Evolutionary conservation across 2,797 vertebrate species (phyloP).

Genomic region (Silurus aristotelis): DNA sequence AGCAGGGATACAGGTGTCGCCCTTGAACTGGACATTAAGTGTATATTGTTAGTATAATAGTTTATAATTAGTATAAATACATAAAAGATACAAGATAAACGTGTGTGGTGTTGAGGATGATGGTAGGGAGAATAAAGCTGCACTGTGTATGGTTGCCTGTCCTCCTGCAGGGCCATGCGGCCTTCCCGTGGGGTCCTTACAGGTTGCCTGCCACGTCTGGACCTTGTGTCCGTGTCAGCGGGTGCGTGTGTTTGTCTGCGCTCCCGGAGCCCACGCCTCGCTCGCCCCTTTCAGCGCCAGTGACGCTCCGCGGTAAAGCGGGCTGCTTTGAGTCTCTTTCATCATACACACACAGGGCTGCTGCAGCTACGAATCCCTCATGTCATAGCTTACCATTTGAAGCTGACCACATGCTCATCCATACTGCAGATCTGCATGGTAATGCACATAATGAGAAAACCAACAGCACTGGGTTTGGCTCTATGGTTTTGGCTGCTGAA

Average conservation of each 20-base stretch:
- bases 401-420: slow-evolving; percentile 53
- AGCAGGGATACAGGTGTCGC: not conserved
- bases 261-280: slow-evolving; percentile 71
- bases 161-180: slow-evolving; percentile 77
- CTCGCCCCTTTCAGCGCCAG: slow-evolving; percentile 72
- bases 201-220: slow-evolving; percentile 80
- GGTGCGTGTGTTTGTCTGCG: slow-evolving; percentile 80
- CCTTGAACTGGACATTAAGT: not conserved
- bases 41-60: not conserved
- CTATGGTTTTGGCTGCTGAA: slow-evolving; percentile 55
- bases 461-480: slow-evolving; percentile 53
- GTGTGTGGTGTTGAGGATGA: slow-evolving; percentile 13
- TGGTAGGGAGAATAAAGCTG: slow-evolving; percentile 49
- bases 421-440: slow-evolving; percentile 67
- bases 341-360: slow-evolving; percentile 39
- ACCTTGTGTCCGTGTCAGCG: slow-evolving; percentile 77
- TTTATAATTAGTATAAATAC: not conserved
- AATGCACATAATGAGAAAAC: slow-evolving; percentile 51
- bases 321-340: slow-evolving; percentile 46
- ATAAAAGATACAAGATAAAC: not conserved
- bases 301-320: slow-evolving; percentile 81
- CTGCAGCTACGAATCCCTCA: slow-evolving; percentile 42
- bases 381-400: slow-evolving; percentile 35
- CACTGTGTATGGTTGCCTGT: slow-evolving; percentile 73
- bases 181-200: slow-evolving; percentile 74